phyloP scores from a whole-genome alignment of 2,888 invertebrate species.

The Eupeodes latifasciatus region DNA sequence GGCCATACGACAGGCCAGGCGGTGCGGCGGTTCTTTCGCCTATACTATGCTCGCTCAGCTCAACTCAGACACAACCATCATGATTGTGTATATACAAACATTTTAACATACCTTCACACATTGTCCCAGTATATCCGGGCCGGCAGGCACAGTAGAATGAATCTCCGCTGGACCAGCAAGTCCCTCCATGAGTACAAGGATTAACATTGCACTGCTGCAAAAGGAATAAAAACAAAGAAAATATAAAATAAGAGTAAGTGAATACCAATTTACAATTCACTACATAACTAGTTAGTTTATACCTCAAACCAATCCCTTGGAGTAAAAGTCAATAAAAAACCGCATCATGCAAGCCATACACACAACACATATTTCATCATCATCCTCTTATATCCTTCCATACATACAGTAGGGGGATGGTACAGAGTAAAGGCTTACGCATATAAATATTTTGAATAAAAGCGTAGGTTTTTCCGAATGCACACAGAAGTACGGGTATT shows the following conservation, averaged over 20 bases:
- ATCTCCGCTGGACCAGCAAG: conserved; percentile 91
- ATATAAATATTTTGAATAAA: conserved; percentile 43
- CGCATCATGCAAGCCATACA: neutral
- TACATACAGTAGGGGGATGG: neutral
- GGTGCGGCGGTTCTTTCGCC: too few species aligned
- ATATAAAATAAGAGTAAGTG: conserved; percentile 49
- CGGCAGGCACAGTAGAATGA: conserved; percentile 92
- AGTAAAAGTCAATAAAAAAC: conserved; percentile 46
- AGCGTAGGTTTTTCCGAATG: conserved; percentile 12
- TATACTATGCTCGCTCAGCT: neutral
- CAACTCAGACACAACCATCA: conserved; percentile 16
- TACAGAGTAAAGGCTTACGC: conserved; percentile 28
- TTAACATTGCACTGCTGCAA: conserved; percentile 90
- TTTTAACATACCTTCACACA: conserved; percentile 89
- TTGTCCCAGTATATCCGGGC: conserved; percentile 91
- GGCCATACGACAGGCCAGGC: neutral
- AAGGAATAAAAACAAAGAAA: conserved; percentile 70
- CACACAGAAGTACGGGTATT: neutral
- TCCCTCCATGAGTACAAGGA: conserved; percentile 91
- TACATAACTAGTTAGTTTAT: conserved; percentile 61
- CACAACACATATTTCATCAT: conserved; percentile 27
- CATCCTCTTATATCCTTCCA: too few species aligned
- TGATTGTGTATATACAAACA: conserved; percentile 9
- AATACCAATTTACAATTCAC: conserved; percentile 69
- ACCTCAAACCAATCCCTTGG: conserved; percentile 29